Evolutionary conservation across 2,888 invertebrate genomes (phyloP), one percentile per base, ranked within the genome.

Genomic region (Cataglyphis livida): DNA sequence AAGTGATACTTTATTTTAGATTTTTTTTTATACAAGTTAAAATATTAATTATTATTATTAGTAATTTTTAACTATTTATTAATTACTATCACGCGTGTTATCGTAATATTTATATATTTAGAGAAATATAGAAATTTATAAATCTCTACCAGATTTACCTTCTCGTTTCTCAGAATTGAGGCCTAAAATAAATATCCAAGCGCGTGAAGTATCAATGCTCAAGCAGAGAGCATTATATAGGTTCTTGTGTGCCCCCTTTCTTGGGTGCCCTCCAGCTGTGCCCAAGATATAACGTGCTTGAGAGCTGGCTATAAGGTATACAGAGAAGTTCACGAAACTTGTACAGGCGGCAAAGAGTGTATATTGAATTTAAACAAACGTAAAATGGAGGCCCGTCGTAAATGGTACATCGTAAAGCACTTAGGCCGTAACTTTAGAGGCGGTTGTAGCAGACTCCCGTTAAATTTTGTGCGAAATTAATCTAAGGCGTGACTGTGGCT

Each of bases 401-500:
- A 81, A 59, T 73, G 62, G 61, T 44, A 51, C 76, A 59, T 38
- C 66, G 61, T 76, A 62, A 82, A 82, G 59, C 64, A 64, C 82
- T 86, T 75, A 79, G 78, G 78, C 78, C 44, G 78, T 73, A 79
- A 71, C 59, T 79, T 71, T 73, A 25, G 51, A 54, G 65, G 68
- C 25, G 66, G 79, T 73, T 76, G 82, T 82, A 85, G 82, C 83
- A 82, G 85, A 38, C 59, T 65, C 74, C 78, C 82, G 85, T 85
- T 84, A 88, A 85, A 89, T 89, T 87, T 85, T 83, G 89, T 82
- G 83, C 62, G 89, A 82, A 88, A 88, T 88, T 88, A 89, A 89
- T 88, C 84, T 87, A 68, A 57, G 88, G 59, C 85, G 78, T 81
- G 81, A 87, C 83, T 81, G 75, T 87, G 89, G 89, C 89, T 88